Evolutionary conservation across 1,140 invertebrate species (phyloP).

Genomic region (Eciton burchellii): DNA sequence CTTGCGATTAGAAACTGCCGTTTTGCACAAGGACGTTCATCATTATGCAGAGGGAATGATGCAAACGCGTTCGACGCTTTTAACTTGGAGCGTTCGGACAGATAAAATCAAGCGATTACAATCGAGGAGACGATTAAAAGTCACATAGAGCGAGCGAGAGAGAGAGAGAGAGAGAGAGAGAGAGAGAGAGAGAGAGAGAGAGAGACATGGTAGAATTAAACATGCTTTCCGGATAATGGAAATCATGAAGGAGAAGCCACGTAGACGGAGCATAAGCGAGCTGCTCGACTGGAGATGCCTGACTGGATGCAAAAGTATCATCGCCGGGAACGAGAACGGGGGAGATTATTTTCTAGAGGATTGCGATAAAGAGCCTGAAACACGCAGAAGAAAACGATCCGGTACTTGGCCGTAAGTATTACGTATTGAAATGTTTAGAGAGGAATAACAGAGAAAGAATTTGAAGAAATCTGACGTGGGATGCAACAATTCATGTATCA

Average conservation of each 20-base stretch:
- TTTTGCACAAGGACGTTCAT: not conserved
- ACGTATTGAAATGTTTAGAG: constrained; percentile 12
- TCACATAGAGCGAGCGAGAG: too few relatives aligned
- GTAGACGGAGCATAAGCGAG: constrained; percentile 79
- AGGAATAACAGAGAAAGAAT: not conserved
- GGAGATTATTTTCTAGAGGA: constrained; percentile 63
- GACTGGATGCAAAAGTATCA: constrained; percentile 31
- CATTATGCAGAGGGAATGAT: not conserved
- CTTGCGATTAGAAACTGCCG: not conserved
- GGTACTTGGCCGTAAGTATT: constrained; percentile 84
- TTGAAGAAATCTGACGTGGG: too few relatives aligned
- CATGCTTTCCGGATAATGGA: constrained; percentile 63
- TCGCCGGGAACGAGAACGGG: constrained; percentile 14
- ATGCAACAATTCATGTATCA: too few relatives aligned
- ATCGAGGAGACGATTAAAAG: not conserved
- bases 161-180: too few relatives aligned
- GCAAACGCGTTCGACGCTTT: not conserved
- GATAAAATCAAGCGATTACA: not conserved
- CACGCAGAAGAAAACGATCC: constrained; percentile 78
- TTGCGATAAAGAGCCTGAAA: constrained; percentile 74
- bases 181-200: too few relatives aligned
- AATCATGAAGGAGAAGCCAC: constrained; percentile 76
- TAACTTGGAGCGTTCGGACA: not conserved
- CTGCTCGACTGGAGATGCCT: constrained; percentile 74
- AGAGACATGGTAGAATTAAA: constrained; percentile 15